Evolutionary conservation across 2,888 invertebrate species (phyloP).

Genomic region (Eueremaeus valkanovi): DNA sequence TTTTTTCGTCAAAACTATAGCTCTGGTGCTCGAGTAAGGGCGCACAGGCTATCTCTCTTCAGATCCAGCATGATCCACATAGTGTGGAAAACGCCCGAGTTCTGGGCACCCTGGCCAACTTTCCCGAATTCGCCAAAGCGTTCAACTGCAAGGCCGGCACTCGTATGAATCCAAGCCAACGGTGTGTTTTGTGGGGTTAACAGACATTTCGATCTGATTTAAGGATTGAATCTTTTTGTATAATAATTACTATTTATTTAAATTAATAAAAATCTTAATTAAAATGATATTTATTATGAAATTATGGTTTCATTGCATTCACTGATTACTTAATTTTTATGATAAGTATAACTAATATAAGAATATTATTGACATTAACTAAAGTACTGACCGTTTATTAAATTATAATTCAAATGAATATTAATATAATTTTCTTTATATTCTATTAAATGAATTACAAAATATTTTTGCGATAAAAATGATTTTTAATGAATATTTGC

Average conservation of each 20-base stretch:
- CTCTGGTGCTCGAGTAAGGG: slow-evolving; percentile 35
- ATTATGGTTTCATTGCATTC: background rate
- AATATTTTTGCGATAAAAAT: too few relatives aligned
- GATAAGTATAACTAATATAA: too few relatives aligned
- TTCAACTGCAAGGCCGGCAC: slow-evolving; percentile 31
- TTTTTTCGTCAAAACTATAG: slow-evolving; percentile 14
- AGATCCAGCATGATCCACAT: background rate
- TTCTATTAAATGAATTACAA: too few relatives aligned
- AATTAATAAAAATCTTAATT: background rate
- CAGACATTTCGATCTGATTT: too few relatives aligned
- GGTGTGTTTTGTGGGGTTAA: slow-evolving; percentile 41
- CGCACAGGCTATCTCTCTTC: background rate
- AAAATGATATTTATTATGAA: background rate
- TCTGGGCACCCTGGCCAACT: slow-evolving; percentile 31
- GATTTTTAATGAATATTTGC: too few relatives aligned
- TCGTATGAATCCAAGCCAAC: slow-evolving; percentile 28
- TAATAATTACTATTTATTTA: background rate
- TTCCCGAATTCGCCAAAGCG: slow-evolving; percentile 29
- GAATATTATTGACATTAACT: too few relatives aligned
- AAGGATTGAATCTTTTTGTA: too few relatives aligned
- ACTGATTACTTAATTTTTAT: too few relatives aligned
- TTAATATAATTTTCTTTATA: too few relatives aligned
- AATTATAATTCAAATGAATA: too few relatives aligned
- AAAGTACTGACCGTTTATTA: too few relatives aligned
- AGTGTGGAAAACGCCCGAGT: slow-evolving; percentile 35